Evolutionary conservation across 2,888 invertebrate species (phyloP).

Genomic region (Corythucha ciliata): DNA sequence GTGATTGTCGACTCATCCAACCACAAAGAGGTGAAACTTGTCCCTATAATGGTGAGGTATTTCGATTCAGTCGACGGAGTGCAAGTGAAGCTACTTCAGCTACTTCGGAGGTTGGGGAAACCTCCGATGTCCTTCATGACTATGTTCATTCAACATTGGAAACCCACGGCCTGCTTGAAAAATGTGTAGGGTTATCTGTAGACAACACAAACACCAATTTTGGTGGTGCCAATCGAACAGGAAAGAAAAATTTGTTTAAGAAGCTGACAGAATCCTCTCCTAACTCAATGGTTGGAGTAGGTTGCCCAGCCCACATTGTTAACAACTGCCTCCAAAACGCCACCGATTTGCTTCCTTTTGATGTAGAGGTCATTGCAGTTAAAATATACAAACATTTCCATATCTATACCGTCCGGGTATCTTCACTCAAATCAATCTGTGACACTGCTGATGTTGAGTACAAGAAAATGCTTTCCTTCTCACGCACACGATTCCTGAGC

Average conservation of each 20-base stretch:
- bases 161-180: not conserved
- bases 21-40: conserved; percentile 25
- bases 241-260: conserved; percentile 32
- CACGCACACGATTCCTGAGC: conserved; percentile 36
- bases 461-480: conserved; percentile 34
- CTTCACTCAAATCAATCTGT: conserved; percentile 38
- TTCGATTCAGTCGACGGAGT: conserved; percentile 17
- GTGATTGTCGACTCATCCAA: conserved; percentile 29
- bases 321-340: conserved; percentile 38
- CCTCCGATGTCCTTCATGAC: conserved; percentile 8
- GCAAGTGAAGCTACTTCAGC: conserved; percentile 23
- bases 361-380: conserved; percentile 37
- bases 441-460: conserved; percentile 35
- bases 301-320: conserved; percentile 39
- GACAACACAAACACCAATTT: conserved; percentile 29
- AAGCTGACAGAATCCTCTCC: conserved; percentile 28
- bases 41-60: conserved; percentile 27
- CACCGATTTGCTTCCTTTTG: conserved; percentile 38
- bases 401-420: conserved; percentile 39
- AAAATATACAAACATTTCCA: conserved; percentile 40
- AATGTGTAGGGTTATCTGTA: conserved; percentile 15
- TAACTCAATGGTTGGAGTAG: conserved; percentile 32
- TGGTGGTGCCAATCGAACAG: conserved; percentile 22
- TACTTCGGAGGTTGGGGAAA: conserved; percentile 20
- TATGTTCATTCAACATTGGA: not conserved